These are phyloP conservation scores for Sialis lutaria DNA, from an alignment of 2,888 invertebrate species.

Conservation along the genomic window DNA sequence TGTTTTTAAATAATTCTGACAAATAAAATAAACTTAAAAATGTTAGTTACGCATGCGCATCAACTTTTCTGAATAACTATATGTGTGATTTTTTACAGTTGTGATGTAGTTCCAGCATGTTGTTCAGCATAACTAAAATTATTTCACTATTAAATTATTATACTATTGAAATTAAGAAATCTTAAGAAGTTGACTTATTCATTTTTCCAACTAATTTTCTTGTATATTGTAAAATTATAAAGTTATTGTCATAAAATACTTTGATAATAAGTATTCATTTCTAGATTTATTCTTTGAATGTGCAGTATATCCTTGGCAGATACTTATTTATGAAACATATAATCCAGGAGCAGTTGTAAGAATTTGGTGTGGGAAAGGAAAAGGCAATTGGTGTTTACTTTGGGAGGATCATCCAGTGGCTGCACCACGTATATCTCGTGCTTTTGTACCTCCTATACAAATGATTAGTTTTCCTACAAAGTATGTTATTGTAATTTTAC, in stretches of 20 bases:
- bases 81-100: no score
- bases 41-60: no score
- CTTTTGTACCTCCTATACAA: constrained; percentile 57
- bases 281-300: constrained; percentile 47
- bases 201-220: neutral
- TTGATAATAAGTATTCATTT: constrained; percentile 1
- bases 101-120: no score
- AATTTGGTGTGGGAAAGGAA: constrained; percentile 48
- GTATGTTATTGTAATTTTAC: constrained; percentile 21
- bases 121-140: no score
- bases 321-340: constrained; percentile 69
- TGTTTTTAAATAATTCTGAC: no score
- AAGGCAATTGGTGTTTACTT: constrained; percentile 46
- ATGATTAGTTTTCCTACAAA: constrained; percentile 35
- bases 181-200: neutral
- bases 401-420: constrained; percentile 58
- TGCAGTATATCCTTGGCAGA: constrained; percentile 46
- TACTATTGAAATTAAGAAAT: neutral
- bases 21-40: no score
- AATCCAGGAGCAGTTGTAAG: constrained; percentile 71
- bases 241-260: neutral
- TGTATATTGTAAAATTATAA: neutral
- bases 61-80: no score
- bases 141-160: neutral
- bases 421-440: constrained; percentile 41